Evolutionary conservation across 2,797 vertebrate species (phyloP).

Genomic region (Spinibarbus caldwelli): DNA sequence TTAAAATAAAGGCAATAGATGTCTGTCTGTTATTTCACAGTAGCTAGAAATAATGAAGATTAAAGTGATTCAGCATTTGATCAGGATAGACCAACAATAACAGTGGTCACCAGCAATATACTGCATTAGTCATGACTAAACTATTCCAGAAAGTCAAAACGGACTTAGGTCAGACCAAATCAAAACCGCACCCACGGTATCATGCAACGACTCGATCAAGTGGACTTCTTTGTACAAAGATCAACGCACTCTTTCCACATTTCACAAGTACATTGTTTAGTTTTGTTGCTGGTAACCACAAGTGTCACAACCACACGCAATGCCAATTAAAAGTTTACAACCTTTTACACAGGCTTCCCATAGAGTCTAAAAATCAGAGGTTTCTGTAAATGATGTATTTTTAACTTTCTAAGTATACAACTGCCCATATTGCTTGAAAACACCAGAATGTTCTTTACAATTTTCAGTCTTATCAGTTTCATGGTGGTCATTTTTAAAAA

Average conservation of each 20-base stretch:
- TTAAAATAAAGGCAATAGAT: not conserved
- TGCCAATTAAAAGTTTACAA: not conserved
- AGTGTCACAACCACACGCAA: not conserved
- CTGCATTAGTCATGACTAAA: not conserved
- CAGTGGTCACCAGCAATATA: not conserved
- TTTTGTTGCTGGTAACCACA: slow-evolving; percentile 36
- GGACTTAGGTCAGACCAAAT: not conserved
- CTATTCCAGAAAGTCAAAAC: not conserved
- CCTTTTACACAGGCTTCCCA: not conserved
- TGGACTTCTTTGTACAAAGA: slow-evolving; percentile 45
- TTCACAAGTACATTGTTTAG: slow-evolving; percentile 21
- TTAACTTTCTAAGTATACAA: not conserved
- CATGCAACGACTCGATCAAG: not conserved
- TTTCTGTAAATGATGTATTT: not conserved
- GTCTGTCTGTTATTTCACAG: not conserved
- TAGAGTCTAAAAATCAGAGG: not conserved
- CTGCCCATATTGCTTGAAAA: too few species aligned
- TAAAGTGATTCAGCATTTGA: not conserved
- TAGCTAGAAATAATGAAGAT: not conserved
- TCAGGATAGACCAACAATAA: not conserved
- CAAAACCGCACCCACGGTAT: not conserved
- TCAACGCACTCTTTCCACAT: slow-evolving; percentile 41
- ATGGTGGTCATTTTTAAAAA: not conserved
- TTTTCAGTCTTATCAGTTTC: not conserved
- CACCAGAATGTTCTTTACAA: too few species aligned